Evolutionary conservation across 1,140 invertebrate species (phyloP).

Genomic region (Danaus melanippus): DNA sequence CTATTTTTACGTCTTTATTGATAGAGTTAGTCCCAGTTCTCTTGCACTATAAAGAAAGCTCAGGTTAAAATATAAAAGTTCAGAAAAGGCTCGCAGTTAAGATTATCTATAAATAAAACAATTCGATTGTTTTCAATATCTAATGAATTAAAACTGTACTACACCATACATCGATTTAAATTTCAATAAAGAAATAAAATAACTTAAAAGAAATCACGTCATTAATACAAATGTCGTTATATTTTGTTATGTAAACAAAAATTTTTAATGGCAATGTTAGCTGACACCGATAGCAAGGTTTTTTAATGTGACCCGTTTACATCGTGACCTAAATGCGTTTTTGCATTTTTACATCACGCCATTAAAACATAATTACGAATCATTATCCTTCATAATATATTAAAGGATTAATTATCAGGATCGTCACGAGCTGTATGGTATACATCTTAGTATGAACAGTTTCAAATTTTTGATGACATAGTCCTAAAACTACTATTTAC

Average conservation of each 20-base stretch:
- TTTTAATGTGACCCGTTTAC: slow-evolving; percentile 56
- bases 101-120: too few species aligned
- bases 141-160: too few species aligned
- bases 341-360: slow-evolving; percentile 54
- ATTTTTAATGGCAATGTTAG: slow-evolving; percentile 57
- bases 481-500: slow-evolving; percentile 5
- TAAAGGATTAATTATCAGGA: slow-evolving; percentile 37
- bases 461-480: slow-evolving; percentile 28
- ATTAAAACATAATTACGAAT: slow-evolving; percentile 62
- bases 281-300: slow-evolving; percentile 47
- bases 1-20: too few species aligned
- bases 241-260: not conserved
- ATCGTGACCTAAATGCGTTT: slow-evolving; percentile 56
- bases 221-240: slow-evolving; percentile 3
- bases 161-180: too few species aligned
- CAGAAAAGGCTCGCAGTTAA: too few species aligned
- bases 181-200: too few species aligned
- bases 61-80: too few species aligned
- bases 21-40: too few species aligned
- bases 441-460: slow-evolving; percentile 30
- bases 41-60: too few species aligned
- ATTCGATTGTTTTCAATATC: too few species aligned
- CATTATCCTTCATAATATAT: slow-evolving; percentile 45
- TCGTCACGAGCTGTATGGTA: slow-evolving; percentile 40
- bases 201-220: not conserved